Base-by-base conservation (phyloP, 2,113 vertebrate species). In the Ursus arctos region DNA sequence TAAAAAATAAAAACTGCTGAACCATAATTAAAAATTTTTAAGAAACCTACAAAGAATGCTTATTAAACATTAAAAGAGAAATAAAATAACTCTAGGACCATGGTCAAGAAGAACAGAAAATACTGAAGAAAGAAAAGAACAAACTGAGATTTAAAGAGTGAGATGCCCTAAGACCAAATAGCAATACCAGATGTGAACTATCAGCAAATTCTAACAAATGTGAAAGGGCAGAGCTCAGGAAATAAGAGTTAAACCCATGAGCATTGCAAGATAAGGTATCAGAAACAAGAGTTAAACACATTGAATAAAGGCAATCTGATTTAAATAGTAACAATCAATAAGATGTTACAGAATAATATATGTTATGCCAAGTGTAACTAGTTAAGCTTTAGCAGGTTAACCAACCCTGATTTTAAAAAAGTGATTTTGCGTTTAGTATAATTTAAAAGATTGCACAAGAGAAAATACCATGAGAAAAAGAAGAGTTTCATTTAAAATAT, bases 81-180 rank as follows among this genome's bases (percentile, higher is more conserved):
- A 51, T 79, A 65, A 97, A 97, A 65, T 63, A 90, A 72, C 55
- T 36, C 24, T 59, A 71, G 16, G 57, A 76, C 49, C 55, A 53
- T 47, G 15, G 88, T 79, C 31, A 82, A 76, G 76, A 89, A 86
- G 21, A 88, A 79, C 2, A 31, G 26, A 74, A 11, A 97, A 59
- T 71, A 92, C 1, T 53, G 36, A 94, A 90, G 28, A 83, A 96
- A 96, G 19, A 9, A 63, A 80, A 91, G 4, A 92, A 83, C 15
- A 80, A 88, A 49, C 19, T 24, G 40, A 89, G 43, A 86, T 93
- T 81, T 92, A 65, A 96, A 69, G 59, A 90, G 28, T 84, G 19
- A 86, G 89, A 82, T 63, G 21, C 24, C 28, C 55, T 47, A 74
- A 84, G 11, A 85, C 91, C 71, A 84, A 85, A 63, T 10, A 85